Base-by-base conservation (phyloP, 30 jellyfish, hydroid and myxozoan species). In the Chrysaora quinquecirrha region DNA sequence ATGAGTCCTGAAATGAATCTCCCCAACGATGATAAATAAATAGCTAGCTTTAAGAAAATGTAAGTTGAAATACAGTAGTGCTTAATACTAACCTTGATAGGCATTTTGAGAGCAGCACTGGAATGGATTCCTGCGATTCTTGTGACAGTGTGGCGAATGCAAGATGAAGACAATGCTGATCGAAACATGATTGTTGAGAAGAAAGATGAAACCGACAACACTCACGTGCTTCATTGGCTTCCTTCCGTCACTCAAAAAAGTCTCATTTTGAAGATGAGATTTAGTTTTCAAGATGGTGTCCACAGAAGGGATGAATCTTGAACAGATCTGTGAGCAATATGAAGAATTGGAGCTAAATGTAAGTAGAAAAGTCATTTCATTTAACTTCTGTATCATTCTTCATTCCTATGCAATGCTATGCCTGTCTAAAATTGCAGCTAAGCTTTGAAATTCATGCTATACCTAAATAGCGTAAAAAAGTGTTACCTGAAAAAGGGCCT, bases 71-170 rank as follows among this genome's bases (percentile, higher is more conserved):
- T n/a, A n/a, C n/a, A n/a, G n/a, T n/a, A n/a, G n/a, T n/a, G n/a
- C n/a, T n/a, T n/a, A n/a, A n/a, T n/a, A 25, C 49, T 30, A 64
- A 80, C 90, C 83, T 80, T 80, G 67, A 80, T 80, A 0, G 90
- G 83, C 90, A 80, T 80, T 63, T 80, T 80, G 3, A 33, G 72
- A 10, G 52, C 58, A 23, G 75, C 12, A 49, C 84, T 80, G 16
- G 78, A 68, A 67, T 80, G 90, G 48, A 80, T 63, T 20, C 71
- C 76, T 22, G 90, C 76, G 49, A 80, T 63, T 33, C 90, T 80
- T 64, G 83, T 23, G 16, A 70, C 14, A 16, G 75, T 24, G 19
- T 76, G 48, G 4, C 81, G 81, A 38, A 69, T 58, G 27, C 25
- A 48, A 9, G 83, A n/a, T n/a, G 76, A 63, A n/a, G 75, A 56